Evolutionary conservation across 2,113 vertebrate genomes (phyloP), one percentile per base, ranked within the genome.

Genomic region (Pedionomus torquatus): DNA sequence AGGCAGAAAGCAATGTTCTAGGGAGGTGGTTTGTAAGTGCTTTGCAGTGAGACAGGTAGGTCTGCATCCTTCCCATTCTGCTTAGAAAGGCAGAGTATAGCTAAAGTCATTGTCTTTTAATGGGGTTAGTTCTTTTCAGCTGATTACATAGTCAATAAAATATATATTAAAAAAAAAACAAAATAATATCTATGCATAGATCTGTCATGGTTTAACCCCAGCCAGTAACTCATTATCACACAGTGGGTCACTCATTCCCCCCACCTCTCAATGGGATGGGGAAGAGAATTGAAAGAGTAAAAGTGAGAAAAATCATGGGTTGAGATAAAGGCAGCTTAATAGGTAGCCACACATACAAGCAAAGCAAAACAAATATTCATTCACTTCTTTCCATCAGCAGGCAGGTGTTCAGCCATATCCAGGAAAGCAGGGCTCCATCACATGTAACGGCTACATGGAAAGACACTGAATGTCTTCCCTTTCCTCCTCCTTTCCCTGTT

Each of bases 61-160:
- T 18, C 49, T 74, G 33, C 23, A 30, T 1, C 21, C 19, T 43
- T 68, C 25, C 18, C 18, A 2, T 17, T 43, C 37, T 33, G 9
- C 25, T 52, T 30, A 51, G 52, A 41, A 55, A 7, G 18, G 51
- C 25, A 92, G 13, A 80, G 21, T 5, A 11, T 11, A 39, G 9
- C n/a, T 87, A 6, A n/a, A 89, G 46, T 55, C 24, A 28, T 2
- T 51, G 26, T 13, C 28, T 83, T 37, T 37, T 43, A 25, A 21
- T 17, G n/a, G 11, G 17, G 2, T 19, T 31, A 6, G 18, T 37
- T 24, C 31, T 61, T 19, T 80, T 74, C 76, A 57, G 5, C 13
- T 72, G 21, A n/a, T 35, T 37, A 10, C 24, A 8, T 4, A 30
- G 13, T 2, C 51, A 21, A 51, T 6, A 48, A 2, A 0, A 8